phyloP scores from a whole-genome alignment of 2,888 invertebrate genomes.

The Ceratothoa steindachneri region DNA sequence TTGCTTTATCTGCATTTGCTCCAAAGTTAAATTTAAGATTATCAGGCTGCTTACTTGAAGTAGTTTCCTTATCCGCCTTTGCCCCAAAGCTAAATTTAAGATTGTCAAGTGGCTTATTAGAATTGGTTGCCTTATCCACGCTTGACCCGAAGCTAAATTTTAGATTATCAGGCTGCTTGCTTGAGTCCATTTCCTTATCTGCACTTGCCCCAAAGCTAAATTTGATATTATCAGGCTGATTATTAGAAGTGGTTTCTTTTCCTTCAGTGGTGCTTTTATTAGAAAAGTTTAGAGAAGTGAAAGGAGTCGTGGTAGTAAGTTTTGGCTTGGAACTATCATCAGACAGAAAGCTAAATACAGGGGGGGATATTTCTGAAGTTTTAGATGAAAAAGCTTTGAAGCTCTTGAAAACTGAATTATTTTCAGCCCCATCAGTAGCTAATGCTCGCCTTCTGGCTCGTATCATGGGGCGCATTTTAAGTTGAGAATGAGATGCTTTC shows the following conservation, averaged over 20 bases:
- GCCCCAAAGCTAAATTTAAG: too few species aligned
- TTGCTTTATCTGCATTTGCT: too few species aligned
- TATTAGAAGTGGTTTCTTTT: constrained; percentile 4
- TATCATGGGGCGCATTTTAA: constrained; percentile 72
- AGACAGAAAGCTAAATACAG: constrained; percentile 29
- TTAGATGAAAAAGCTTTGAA: constrained; percentile 29
- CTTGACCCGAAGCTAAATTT: too few species aligned
- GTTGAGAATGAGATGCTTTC: constrained; percentile 61
- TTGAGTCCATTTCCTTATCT: background rate
- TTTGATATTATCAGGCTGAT: background rate
- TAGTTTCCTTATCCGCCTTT: too few species aligned
- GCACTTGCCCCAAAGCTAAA: background rate
- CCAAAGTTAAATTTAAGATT: too few species aligned
- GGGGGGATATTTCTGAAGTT: constrained; percentile 14
- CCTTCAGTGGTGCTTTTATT: background rate
- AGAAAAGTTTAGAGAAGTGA: constrained; percentile 14
- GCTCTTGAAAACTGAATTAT: constrained; percentile 13
- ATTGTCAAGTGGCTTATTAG: too few species aligned
- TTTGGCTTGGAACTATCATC: background rate
- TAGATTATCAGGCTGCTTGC: too few species aligned
- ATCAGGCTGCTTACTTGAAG: too few species aligned
- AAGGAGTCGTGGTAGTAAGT: background rate
- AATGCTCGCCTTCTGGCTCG: constrained; percentile 66
- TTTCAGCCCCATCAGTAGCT: constrained; percentile 5
- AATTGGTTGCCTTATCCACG: too few species aligned